phyloP scores from a whole-genome alignment of 2,113 vertebrate genomes.

The Thinocorus orbignyianus region DNA sequence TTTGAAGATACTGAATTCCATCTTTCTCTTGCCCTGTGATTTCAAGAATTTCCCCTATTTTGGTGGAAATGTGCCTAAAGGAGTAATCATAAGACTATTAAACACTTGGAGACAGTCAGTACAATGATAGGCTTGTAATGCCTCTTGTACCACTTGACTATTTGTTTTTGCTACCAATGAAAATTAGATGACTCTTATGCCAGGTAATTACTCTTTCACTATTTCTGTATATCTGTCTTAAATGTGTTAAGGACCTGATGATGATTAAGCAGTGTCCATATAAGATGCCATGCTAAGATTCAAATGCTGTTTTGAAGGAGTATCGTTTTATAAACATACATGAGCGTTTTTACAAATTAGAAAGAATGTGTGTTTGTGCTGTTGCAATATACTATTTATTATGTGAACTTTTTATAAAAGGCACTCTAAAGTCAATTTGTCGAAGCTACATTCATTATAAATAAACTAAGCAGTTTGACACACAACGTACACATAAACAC shows the following conservation, averaged over 20 bases:
- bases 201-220: neutral
- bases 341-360: neutral
- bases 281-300: neutral
- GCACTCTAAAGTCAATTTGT: neutral
- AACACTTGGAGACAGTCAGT: constrained; percentile 43
- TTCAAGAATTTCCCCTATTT: constrained; percentile 47
- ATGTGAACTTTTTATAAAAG: neutral
- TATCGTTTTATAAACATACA: neutral
- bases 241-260: neutral
- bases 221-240: neutral
- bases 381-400: neutral
- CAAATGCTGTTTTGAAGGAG: neutral
- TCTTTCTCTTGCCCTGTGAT: neutral
- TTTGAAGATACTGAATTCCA: neutral
- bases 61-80: constrained; percentile 38
- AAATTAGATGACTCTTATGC: neutral
- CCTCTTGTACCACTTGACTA: constrained; percentile 7
- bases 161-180: constrained; percentile 8
- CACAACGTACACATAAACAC: neutral
- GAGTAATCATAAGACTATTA: constrained; percentile 15
- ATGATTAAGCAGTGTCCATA: neutral
- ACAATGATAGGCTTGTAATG: neutral
- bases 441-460: neutral
- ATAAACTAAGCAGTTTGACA: neutral
- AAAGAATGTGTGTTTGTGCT: neutral